Evolutionary conservation across 2,113 vertebrate species (phyloP).

Genomic region (Addax nasomaculatus): DNA sequence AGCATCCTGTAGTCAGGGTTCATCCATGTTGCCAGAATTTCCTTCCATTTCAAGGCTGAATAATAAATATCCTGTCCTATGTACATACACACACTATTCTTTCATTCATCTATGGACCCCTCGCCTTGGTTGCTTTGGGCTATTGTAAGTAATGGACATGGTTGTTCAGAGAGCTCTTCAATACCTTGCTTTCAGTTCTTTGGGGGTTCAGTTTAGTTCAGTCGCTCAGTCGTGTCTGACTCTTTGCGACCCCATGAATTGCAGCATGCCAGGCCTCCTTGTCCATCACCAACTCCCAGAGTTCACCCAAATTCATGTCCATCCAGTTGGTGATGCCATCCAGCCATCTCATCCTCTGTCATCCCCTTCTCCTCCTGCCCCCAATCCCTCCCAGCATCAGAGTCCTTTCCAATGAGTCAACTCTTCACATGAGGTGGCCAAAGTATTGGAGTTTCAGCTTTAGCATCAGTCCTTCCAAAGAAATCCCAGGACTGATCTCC

Average conservation of each 20-base stretch:
- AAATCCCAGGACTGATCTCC: too few relatives aligned
- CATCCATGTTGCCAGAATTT: not conserved
- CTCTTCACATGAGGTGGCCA: too few relatives aligned
- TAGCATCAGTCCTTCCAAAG: too few relatives aligned
- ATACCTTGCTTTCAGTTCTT: not conserved
- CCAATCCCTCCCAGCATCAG: too few relatives aligned
- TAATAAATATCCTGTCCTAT: not conserved
- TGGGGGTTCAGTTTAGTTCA: not conserved
- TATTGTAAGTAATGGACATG: not conserved
- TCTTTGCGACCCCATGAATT: too few relatives aligned
- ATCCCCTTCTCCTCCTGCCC: too few relatives aligned
- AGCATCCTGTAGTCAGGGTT: not conserved
- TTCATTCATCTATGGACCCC: not conserved
- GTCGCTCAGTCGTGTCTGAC: fast-evolving
- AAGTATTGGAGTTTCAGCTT: too few relatives aligned
- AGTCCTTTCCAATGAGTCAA: too few relatives aligned
- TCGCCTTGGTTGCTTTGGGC: not conserved
- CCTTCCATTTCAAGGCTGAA: not conserved
- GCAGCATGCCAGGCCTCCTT: fast-evolving
- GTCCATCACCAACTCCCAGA: too few relatives aligned
- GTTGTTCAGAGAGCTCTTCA: not conserved
- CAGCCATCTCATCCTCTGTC: too few relatives aligned
- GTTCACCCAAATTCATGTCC: too few relatives aligned
- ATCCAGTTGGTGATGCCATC: too few relatives aligned
- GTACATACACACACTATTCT: not conserved